phyloP scores from a whole-genome alignment of 2,113 vertebrate species.

The Pedionomus torquatus region DNA sequence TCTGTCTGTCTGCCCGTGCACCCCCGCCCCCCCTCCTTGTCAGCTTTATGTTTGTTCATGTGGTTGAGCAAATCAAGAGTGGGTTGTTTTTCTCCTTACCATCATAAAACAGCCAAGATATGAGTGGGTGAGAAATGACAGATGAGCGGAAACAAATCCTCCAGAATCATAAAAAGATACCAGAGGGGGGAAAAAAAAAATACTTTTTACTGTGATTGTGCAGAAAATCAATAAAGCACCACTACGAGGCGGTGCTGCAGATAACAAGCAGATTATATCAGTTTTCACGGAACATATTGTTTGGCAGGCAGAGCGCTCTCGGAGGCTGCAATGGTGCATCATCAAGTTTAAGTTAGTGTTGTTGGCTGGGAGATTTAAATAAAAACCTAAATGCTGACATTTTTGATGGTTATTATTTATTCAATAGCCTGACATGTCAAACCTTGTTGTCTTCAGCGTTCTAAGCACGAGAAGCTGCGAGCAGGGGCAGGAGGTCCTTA shows the following conservation, averaged over 20 bases:
- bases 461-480: neutral
- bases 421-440: conserved; percentile 33
- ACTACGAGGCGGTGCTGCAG: conserved; percentile 30
- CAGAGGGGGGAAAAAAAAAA: neutral
- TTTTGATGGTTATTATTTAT: conserved; percentile 46
- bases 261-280: conserved; percentile 65
- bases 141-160: conserved; percentile 51
- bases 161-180: conserved; percentile 37
- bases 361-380: conserved; percentile 52
- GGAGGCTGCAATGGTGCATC: conserved; percentile 6
- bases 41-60: neutral
- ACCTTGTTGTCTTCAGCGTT: neutral
- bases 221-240: conserved; percentile 62
- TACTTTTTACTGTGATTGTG: conserved; percentile 48
- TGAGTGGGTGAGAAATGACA: conserved; percentile 49
- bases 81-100: neutral
- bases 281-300: conserved; percentile 53
- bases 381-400: conserved; percentile 45
- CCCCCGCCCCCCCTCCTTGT: neutral
- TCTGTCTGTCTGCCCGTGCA: neutral
- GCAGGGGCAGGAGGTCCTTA: neutral
- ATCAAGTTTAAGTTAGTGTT: conserved; percentile 44
- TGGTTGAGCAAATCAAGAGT: neutral
- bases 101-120: neutral
- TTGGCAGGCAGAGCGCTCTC: conserved; percentile 22